phyloP scores from a whole-genome alignment of 2,113 vertebrate species.

The Clinocottus analis region DNA sequence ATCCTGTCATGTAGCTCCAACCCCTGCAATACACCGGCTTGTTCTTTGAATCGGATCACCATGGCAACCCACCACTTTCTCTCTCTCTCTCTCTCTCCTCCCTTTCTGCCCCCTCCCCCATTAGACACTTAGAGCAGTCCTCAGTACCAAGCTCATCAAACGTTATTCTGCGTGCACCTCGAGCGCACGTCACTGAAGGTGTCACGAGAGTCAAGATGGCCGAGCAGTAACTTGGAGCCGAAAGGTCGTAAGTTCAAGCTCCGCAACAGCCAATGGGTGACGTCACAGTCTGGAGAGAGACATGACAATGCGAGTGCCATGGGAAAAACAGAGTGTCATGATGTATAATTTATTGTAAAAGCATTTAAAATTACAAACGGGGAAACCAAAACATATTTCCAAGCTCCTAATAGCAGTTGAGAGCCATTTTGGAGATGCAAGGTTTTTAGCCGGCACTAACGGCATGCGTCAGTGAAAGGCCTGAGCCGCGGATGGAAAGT shows the following conservation, averaged over 20 bases:
- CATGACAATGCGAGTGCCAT: background rate
- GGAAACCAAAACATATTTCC: background rate
- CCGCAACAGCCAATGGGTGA: background rate
- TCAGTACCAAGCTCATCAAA: constrained; percentile 43
- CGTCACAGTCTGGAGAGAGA: constrained; percentile 1
- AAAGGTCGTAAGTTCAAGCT: constrained; percentile 28
- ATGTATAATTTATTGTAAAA: constrained; percentile 29
- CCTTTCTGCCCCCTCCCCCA: constrained; percentile 4
- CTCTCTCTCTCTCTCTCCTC: constrained; percentile 33
- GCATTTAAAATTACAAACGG: constrained; percentile 7
- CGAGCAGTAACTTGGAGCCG: constrained; percentile 1
- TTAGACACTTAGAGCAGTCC: constrained; percentile 34
- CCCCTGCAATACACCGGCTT: constrained; percentile 52
- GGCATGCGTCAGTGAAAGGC: background rate
- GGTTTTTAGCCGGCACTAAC: background rate
- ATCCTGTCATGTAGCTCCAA: constrained; percentile 70
- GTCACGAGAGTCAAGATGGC: constrained; percentile 14
- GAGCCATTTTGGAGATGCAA: background rate
- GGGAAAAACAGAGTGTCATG: background rate
- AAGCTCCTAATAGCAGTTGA: background rate
- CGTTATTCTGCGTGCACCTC: constrained; percentile 40
- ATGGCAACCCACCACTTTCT: constrained; percentile 77
- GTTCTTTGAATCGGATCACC: constrained; percentile 72
- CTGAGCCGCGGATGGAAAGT: constrained; percentile 4
- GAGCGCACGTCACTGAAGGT: constrained; percentile 24